These are phyloP conservation scores for Thalassaphorura encarpata DNA, from an alignment of 1,140 invertebrate genomes.

Conservation along the genomic window DNA sequence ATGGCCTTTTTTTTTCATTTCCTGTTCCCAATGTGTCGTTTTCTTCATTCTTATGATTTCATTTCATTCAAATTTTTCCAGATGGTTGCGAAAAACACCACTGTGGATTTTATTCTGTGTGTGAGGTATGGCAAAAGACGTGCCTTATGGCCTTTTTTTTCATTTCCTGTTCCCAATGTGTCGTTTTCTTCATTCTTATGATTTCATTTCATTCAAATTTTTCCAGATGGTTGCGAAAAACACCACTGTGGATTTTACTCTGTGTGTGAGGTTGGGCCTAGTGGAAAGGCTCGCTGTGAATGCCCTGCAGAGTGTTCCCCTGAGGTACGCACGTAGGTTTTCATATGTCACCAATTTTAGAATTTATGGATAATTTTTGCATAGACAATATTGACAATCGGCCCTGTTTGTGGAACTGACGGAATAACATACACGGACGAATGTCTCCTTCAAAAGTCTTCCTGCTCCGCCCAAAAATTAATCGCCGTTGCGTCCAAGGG, in stretches of 20 bases:
- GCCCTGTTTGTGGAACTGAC: constrained; percentile 62
- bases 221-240: constrained; percentile 75
- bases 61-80: constrained; percentile 40
- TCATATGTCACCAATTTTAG: too few species aligned
- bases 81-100: constrained; percentile 80
- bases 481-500: constrained; percentile 64
- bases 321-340: too few species aligned
- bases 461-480: constrained; percentile 53
- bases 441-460: constrained; percentile 53
- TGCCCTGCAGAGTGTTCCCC: constrained; percentile 69
- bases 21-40: too few species aligned
- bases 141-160: too few species aligned
- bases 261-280: constrained; percentile 63
- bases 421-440: constrained; percentile 62
- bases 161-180: too few species aligned
- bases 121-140: too few species aligned
- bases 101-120: constrained; percentile 72
- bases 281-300: constrained; percentile 64
- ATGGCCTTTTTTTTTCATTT: too few species aligned
- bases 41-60: too few species aligned
- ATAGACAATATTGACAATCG: too few species aligned
- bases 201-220: constrained; percentile 24
- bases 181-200: too few species aligned
- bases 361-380: too few species aligned
- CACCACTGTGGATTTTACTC: constrained; percentile 76